Evolutionary conservation across 2,113 vertebrate genomes (phyloP).

Genomic region (Scolopax mira): DNA sequence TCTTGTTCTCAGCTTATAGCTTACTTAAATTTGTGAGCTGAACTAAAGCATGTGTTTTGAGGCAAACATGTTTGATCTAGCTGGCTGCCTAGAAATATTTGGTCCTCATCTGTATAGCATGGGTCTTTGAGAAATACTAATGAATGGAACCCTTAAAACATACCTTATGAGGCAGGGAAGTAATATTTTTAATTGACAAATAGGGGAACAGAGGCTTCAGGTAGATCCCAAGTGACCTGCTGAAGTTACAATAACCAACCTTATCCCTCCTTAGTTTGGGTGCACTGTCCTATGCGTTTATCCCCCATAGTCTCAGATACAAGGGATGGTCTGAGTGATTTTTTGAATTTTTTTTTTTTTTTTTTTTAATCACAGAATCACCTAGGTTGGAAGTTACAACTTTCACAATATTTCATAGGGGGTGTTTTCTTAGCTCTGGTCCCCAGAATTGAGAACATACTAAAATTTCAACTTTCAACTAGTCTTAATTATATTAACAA

Average conservation of each 20-base stretch:
- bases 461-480: not conserved
- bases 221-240: not conserved
- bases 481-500: not conserved
- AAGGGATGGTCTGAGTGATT: not conserved
- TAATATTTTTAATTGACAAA: not conserved
- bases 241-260: not conserved
- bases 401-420: not conserved
- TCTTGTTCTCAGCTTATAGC: not conserved
- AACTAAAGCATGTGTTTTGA: not conserved
- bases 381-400: not conserved
- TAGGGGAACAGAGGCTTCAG: not conserved
- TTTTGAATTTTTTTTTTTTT: no score
- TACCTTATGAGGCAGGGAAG: not conserved
- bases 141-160: not conserved
- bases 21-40: constrained; percentile 5
- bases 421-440: not conserved
- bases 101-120: not conserved
- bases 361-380: not conserved
- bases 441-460: not conserved
- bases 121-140: not conserved
- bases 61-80: not conserved
- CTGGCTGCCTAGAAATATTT: not conserved
- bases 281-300: not conserved
- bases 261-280: not conserved
- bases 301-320: not conserved